Percentiles rank a stretch among this genome's conserved stretches.
Conservation (phyloP, 2,113 vertebrate genomes). For the Maccullochella peelii region DNA sequence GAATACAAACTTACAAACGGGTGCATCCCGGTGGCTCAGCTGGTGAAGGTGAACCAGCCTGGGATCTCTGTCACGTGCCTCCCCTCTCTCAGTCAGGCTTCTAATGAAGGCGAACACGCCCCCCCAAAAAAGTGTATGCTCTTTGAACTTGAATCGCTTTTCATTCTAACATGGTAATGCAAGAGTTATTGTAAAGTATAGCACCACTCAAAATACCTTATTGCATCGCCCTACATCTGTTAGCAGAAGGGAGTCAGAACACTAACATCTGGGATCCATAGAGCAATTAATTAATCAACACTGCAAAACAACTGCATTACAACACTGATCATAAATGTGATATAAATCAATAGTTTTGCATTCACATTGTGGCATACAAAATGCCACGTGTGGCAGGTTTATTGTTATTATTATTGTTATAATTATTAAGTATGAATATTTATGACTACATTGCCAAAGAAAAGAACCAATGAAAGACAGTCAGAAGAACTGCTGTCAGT, state of each 20-base stretch:
- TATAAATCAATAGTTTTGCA: conserved; percentile 17
- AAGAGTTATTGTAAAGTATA: conserved; percentile 59
- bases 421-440: not conserved
- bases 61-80: not conserved
- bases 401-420: not conserved
- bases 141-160: not conserved
- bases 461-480: not conserved
- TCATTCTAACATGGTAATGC: conserved; percentile 31
- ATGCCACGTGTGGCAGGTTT: conserved; percentile 7
- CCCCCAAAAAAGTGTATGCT: not conserved
- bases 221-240: conserved; percentile 55
- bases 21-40: not conserved
- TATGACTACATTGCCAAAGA: not conserved
- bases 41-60: not conserved
- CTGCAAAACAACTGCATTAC: conserved; percentile 37
- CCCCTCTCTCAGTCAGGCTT: not conserved
- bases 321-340: conserved; percentile 36
- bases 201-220: conserved; percentile 76
- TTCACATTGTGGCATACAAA: conserved; percentile 24
- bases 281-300: conserved; percentile 33
- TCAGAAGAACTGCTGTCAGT: not conserved
- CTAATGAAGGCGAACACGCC: not conserved
- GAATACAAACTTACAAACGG: conserved; percentile 20
- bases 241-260: conserved; percentile 31
- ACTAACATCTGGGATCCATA: conserved; percentile 40